Percentiles rank a stretch among this genome's conserved stretches.
These are phyloP conservation scores for Struthio camelus DNA, from an alignment of 2,113 vertebrate genomes.

Conservation along the genomic window DNA sequence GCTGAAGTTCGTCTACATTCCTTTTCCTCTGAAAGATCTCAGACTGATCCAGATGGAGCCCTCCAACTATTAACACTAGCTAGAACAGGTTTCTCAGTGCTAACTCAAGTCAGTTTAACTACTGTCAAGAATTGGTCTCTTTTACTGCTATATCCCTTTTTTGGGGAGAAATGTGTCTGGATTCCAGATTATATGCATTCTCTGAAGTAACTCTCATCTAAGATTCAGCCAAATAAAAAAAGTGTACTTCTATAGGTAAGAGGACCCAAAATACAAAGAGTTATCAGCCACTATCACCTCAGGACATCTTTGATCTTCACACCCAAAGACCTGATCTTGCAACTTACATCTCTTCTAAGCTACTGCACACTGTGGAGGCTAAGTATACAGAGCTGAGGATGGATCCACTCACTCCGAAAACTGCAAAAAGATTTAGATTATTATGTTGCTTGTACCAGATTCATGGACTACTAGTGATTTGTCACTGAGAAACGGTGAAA, in stretches of 20 bases:
- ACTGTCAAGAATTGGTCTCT: neutral
- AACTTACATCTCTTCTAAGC: neutral
- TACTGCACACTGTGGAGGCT: neutral
- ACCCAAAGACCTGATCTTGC: neutral
- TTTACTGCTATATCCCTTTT: neutral
- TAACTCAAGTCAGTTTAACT: neutral
- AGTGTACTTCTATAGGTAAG: rapidly evolving
- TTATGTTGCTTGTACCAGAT: neutral
- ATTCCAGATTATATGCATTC: neutral
- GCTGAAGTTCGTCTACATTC: neutral
- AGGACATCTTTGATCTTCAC: neutral
- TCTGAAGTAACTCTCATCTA: neutral
- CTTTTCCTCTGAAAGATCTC: neutral
- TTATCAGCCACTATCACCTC: neutral
- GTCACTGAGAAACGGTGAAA: neutral
- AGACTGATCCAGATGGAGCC: neutral
- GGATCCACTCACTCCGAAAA: neutral
- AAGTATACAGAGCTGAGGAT: too few species aligned
- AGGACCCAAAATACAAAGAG: neutral
- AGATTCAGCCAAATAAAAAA: neutral
- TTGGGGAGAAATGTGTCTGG: neutral
- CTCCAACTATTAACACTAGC: neutral
- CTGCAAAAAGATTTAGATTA: neutral
- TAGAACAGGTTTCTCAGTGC: neutral
- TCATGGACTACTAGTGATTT: neutral